Conservation (phyloP, 1,140 invertebrate genomes). For the Zaprionus gabonicus region DNA sequence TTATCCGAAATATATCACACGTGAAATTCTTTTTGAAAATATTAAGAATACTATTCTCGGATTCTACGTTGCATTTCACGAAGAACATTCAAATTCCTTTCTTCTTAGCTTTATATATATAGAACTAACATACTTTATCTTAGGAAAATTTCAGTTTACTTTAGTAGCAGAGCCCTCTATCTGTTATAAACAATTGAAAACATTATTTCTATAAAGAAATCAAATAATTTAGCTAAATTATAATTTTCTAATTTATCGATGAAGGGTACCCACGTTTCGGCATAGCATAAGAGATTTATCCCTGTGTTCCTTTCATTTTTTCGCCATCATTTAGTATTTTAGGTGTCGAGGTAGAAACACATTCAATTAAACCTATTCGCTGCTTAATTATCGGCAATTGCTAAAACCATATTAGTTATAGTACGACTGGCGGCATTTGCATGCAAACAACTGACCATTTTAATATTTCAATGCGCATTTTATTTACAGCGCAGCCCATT, state of each 20-base stretch:
- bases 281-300: not conserved
- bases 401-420: conserved; percentile 32
- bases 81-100: not conserved
- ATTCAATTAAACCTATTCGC: conserved; percentile 37
- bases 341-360: not conserved
- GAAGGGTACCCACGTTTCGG: not conserved
- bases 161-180: not conserved
- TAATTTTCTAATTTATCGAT: not conserved
- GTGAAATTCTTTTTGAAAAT: not conserved
- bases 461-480: conserved; percentile 69
- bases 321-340: not conserved
- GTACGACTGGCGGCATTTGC: conserved; percentile 23
- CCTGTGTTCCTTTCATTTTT: not conserved
- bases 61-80: not conserved
- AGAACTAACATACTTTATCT: not conserved
- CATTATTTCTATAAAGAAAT: too few species aligned
- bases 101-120: not conserved
- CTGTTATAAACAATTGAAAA: too few species aligned
- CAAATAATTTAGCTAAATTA: too few species aligned
- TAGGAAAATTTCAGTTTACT: not conserved
- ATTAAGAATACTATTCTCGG: too few species aligned
- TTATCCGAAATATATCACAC: not conserved
- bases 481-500: conserved; percentile 54
- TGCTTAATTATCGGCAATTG: conserved; percentile 37
- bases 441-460: conserved; percentile 51